Conservation (phyloP, 2,888 invertebrate genomes). For the Julus scandinavius region DNA sequence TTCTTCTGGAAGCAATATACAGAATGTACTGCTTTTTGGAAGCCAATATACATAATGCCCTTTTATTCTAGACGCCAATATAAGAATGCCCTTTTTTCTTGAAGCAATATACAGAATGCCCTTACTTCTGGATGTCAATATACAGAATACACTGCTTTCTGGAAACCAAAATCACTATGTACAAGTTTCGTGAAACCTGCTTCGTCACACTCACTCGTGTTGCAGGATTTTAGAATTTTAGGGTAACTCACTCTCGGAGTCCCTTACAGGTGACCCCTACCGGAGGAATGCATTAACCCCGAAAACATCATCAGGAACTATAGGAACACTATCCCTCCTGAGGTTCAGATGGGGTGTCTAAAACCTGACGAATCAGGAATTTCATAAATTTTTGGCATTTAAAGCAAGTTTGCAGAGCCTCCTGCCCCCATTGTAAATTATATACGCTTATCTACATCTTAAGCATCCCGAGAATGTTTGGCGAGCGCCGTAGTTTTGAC, state of each 20-base stretch:
- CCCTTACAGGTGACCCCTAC: background rate
- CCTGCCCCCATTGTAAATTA: background rate
- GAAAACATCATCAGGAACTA: background rate
- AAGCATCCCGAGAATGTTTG: background rate
- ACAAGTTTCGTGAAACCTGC: background rate
- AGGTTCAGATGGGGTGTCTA: background rate
- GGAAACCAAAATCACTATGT: background rate
- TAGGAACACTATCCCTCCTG: constrained; percentile 6
- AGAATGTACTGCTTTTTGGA: background rate
- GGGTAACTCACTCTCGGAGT: background rate
- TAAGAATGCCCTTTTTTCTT: background rate
- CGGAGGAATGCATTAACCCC: constrained; percentile 5
- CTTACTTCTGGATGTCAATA: background rate
- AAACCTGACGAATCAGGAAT: constrained; percentile 24
- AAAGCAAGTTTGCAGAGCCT: background rate
- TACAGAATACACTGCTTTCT: background rate
- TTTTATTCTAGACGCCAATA: no score
- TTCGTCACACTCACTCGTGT: background rate
- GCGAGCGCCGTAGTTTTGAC: no score
- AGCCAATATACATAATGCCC: background rate
- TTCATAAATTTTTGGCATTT: background rate
- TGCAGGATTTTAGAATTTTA: background rate
- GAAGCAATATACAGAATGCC: background rate
- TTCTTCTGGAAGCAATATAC: background rate
- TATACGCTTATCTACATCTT: background rate